Base-by-base conservation (phyloP, 2,888 invertebrate species). In the Lycophotia porphyrea region DNA sequence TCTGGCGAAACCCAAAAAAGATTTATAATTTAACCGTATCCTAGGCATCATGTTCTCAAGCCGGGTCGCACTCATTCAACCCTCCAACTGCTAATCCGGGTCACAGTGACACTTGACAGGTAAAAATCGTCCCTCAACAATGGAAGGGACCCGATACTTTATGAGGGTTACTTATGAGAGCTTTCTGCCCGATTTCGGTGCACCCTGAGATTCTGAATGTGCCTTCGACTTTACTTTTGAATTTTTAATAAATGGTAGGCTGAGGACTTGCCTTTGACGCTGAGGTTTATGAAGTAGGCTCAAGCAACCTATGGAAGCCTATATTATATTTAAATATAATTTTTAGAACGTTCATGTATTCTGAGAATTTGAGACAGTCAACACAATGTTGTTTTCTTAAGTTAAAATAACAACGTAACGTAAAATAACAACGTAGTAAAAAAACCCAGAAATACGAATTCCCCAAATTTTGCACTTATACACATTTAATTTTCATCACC, bases 31-130 rank as follows among this genome's bases (percentile, higher is more conserved):
- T 75, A 78, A 74, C 74, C 71, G 68, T 77, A 77, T 71, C 58
- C 80, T 74, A 80, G 81, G 76, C 80, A 84, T 87, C 76, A 85
- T 83, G 76, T 85, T 86, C 81, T 80, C 80, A 80, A 84, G 83
- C 77, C 70, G 82, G 83, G 83, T 83, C 80, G 79, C 78, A 81
- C 84, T 83, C 77, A 75, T 78, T 85, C 85, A 84, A 87, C 89
- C 89, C 88, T 88, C 87, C 81, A 73, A 73, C 73, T 84, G 82
- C 87, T 91, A 91, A 91, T 90, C 90, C 88, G 88, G 88, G 89
- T 87, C 90, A 80, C 88, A 86, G 84, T 84, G 87, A 85, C 88
- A 89, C 90, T 90, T 90, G 91, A 90, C 91, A 91, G 91, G 90
- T 90, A 91, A 90, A 90, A 91, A 89, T 89, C 90, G 90, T 82